These are phyloP conservation scores for Cheilinus undulatus DNA, from an alignment of 2,113 vertebrate genomes.

Conservation along the genomic window DNA sequence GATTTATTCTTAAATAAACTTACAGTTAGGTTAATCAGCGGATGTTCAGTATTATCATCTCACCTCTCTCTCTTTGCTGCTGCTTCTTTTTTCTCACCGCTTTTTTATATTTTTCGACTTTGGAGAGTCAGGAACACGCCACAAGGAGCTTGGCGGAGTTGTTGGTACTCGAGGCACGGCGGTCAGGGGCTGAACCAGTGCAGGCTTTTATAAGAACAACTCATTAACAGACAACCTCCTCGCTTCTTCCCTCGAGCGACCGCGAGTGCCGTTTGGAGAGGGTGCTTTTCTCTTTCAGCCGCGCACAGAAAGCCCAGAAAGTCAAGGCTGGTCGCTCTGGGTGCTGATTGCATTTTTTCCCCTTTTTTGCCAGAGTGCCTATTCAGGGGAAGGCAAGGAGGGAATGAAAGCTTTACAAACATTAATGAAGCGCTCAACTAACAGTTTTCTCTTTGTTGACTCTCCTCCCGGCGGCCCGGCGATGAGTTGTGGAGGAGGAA, in stretches of 20 bases:
- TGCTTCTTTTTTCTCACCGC: not conserved
- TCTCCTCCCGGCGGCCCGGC: conserved; percentile 76
- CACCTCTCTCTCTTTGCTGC: not conserved
- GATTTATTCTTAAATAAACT: not conserved
- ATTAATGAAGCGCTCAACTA: conserved; percentile 75
- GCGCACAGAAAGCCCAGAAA: conserved; percentile 63
- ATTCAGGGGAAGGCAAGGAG: conserved; percentile 69
- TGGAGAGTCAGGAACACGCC: conserved; percentile 1
- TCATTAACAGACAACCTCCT: conserved; percentile 75
- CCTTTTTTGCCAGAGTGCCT: conserved; percentile 67
- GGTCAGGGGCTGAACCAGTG: conserved; percentile 60
- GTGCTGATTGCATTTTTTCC: conserved; percentile 75
- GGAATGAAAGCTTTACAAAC: conserved; percentile 73
- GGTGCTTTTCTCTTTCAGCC: conserved; percentile 74
- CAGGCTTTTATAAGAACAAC: conserved; percentile 75
- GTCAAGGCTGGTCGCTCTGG: conserved; percentile 76
- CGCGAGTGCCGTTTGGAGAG: conserved; percentile 76
- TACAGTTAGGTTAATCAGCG: not conserved
- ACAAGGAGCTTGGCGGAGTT: conserved; percentile 21
- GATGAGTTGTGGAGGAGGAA: conserved; percentile 89
- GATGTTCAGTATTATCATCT: not conserved
- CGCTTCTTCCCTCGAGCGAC: conserved; percentile 56
- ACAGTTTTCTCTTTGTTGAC: conserved; percentile 54
- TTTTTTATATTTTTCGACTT: conserved; percentile 20
- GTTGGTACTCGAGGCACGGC: conserved; percentile 50